Evolutionary conservation across 2,797 vertebrate genomes (phyloP), one percentile per base, ranked within the genome.

Genomic region (Neosilurus mollespiculum): DNA sequence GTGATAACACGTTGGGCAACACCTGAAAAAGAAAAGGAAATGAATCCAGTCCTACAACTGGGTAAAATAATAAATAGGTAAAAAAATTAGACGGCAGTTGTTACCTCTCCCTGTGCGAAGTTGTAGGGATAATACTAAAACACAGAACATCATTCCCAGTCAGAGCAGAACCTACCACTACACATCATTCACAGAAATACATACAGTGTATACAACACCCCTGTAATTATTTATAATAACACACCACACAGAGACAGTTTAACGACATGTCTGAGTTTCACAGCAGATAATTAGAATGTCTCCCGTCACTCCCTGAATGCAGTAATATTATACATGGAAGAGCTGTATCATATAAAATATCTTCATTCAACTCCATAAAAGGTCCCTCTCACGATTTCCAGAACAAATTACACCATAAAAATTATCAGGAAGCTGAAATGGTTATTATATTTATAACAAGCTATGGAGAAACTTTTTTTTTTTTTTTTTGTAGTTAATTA

Each of bases 51-150:
- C 37, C 37, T 2, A 43, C 37, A 2, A 43, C 7, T 56, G 30
- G 54, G 24, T 75, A 22, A 64, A 56, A 30, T 71, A 3, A 53
- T 43, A 14, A 30, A n/a, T 7, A 51, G 14, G n/a, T 9, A 75
- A n/a, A 72, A 0, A 53, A 54, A 78, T 24, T n/a, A 30, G 80
- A 80, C 79, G 59, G 53, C 12, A 76, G 43, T 11, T 4, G 64
- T 92, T 91, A 95, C 94, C 93, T 88, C 92, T 49, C 91, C 92
- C 85, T 92, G 90, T 70, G 82, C 20, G 77, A 94, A 93, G 89
- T 95, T 93, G 81, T 91, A 94, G 8, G 94, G 93, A 90, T 94
- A 95, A 90, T 93, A 94, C 94, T 95, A 86, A 30, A 90, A 88
- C 85, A 61, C 20, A 67, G 56, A 81, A 82, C 83, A 88, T 34